Evolutionary conservation across 2,797 vertebrate genomes (phyloP).

Genomic region (Merluccius polli): DNA sequence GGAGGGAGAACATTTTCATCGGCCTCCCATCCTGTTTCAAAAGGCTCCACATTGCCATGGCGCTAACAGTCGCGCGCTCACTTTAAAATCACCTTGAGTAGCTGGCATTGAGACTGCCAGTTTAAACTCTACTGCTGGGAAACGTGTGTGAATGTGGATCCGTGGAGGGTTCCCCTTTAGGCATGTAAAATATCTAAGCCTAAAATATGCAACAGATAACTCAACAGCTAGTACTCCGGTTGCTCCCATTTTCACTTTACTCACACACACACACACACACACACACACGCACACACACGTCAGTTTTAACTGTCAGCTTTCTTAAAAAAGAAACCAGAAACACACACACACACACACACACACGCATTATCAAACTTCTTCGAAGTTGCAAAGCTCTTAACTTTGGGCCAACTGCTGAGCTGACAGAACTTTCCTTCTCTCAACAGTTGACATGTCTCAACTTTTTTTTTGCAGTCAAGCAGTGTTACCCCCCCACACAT

Average conservation of each 20-base stretch:
- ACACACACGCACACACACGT: neutral
- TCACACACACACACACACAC: slow-evolving; percentile 5
- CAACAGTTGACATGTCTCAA: slow-evolving; percentile 11
- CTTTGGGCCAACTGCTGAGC: slow-evolving; percentile 49
- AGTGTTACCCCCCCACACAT: neutral
- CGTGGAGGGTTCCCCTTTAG: slow-evolving; percentile 12
- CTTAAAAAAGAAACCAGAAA: slow-evolving; percentile 32
- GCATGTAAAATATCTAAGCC: slow-evolving; percentile 2
- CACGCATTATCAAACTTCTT: slow-evolving; percentile 18
- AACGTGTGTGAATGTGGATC: slow-evolving; percentile 6
- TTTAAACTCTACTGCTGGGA: neutral
- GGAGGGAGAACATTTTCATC: neutral
- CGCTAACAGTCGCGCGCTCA: neutral
- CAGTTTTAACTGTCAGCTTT: slow-evolving; percentile 27
- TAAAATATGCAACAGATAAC: slow-evolving; percentile 44
- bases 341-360: neutral
- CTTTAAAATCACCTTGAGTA: slow-evolving; percentile 3
- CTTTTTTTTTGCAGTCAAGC: slow-evolving; percentile 2
- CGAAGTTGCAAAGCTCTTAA: slow-evolving; percentile 29
- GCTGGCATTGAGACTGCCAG: neutral
- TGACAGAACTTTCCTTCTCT: slow-evolving; percentile 43
- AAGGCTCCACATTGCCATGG: neutral
- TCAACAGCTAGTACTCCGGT: slow-evolving; percentile 10
- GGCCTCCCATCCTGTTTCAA: neutral
- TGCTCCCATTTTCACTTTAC: slow-evolving; percentile 22